A percentile compares a stretch with the other conserved stretches of the same genome.
Evolutionary conservation across 2,797 vertebrate genomes (phyloP).

Genomic region (Distichodus sexfasciatus): DNA sequence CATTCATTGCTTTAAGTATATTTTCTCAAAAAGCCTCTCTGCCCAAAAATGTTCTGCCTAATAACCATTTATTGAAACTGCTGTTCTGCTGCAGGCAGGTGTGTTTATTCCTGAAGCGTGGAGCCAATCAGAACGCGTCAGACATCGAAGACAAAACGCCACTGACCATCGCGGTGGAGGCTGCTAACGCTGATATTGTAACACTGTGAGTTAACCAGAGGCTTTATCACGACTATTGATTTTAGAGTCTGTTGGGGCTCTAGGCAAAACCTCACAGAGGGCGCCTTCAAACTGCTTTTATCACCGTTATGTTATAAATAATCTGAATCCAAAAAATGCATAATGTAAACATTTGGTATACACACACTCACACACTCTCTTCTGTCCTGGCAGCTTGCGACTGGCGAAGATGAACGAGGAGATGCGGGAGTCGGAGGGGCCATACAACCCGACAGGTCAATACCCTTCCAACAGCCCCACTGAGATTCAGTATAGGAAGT

Average conservation of each 20-base stretch:
- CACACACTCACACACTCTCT: background rate
- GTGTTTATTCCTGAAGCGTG: constrained; percentile 95
- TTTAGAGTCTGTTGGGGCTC: no score
- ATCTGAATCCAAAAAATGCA: no score
- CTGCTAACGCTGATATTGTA: constrained; percentile 97
- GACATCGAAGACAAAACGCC: constrained; percentile 94
- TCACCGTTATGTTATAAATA: no score
- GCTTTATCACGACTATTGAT: constrained; percentile 6
- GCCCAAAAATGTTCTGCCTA: no score
- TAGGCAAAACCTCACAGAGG: no score
- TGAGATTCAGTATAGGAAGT: constrained; percentile 96
- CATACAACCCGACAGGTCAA: constrained; percentile 97
- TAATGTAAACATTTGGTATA: no score
- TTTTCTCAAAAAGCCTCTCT: no score
- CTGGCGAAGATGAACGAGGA: constrained; percentile 99
- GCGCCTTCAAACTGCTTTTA: no score
- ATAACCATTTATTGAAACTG: background rate
- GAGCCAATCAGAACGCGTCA: constrained; percentile 94
- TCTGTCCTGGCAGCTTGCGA: constrained; percentile 78
- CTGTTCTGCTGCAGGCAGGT: constrained; percentile 81
- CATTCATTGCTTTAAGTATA: no score
- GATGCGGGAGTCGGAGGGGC: constrained; percentile 97
- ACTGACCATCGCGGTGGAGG: constrained; percentile 89
- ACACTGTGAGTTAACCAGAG: constrained; percentile 81
- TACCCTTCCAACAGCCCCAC: constrained; percentile 92